Evolutionary conservation across 2,797 vertebrate species (phyloP).

Genomic region (Falco concolor): DNA sequence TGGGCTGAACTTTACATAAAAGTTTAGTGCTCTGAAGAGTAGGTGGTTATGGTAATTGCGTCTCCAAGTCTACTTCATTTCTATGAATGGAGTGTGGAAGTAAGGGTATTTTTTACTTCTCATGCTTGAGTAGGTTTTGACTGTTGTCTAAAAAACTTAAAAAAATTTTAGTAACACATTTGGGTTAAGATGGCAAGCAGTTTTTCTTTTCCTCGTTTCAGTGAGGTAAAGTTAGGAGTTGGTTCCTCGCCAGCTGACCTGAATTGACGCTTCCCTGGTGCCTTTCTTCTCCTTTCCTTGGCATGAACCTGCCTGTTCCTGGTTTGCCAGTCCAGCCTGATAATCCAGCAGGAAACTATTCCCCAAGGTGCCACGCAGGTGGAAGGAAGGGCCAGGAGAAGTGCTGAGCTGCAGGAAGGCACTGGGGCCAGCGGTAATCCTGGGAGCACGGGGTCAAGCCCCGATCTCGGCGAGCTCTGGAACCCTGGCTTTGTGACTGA

Average conservation of each 20-base stretch:
- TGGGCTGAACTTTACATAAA: not conserved
- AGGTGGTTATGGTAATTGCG: not conserved
- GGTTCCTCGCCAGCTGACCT: not conserved
- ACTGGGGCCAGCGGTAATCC: rapidly evolving
- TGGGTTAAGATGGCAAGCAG: not conserved
- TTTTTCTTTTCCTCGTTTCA: not conserved
- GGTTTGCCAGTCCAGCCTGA: slow-evolving; percentile 47
- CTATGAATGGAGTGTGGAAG: not conserved
- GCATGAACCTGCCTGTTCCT: not conserved
- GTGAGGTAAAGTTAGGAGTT: not conserved
- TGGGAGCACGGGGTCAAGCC: rapidly evolving
- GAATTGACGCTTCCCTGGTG: not conserved
- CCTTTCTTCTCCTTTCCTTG: not conserved
- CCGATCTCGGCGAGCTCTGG: rapidly evolving
- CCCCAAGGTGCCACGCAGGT: not conserved
- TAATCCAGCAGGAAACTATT: slow-evolving; percentile 33
- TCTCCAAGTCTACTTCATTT: not conserved
- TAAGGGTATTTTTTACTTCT: not conserved
- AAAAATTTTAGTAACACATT: not conserved
- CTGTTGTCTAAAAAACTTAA: not conserved
- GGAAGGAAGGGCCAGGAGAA: not conserved
- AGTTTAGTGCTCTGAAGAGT: not conserved
- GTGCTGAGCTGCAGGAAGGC: rapidly evolving
- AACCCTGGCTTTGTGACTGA: not conserved
- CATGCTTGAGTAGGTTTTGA: not conserved